Evolutionary conservation across 2,797 vertebrate species (phyloP).

Genomic region (Silurus aristotelis): DNA sequence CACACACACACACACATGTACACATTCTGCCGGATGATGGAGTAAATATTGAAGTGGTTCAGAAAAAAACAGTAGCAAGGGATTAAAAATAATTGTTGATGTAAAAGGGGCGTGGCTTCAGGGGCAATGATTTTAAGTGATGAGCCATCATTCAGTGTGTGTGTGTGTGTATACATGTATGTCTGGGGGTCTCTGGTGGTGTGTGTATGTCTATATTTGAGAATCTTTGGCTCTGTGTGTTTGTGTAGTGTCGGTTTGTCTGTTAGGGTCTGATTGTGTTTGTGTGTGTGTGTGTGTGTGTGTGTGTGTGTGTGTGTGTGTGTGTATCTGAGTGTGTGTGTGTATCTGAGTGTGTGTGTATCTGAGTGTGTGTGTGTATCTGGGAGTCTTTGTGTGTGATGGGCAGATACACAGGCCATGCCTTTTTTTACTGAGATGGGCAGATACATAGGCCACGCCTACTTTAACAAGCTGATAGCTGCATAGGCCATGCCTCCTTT

Average conservation of each 20-base stretch:
- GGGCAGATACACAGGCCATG: no score
- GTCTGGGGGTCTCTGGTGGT: not conserved
- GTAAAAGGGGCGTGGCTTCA: not conserved
- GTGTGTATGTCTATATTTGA: not conserved
- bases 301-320: no score
- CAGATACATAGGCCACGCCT: no score
- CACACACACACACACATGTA: not conserved
- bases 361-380: not conserved
- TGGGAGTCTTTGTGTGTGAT: no score
- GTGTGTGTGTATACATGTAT: not conserved
- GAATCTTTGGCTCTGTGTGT: not conserved
- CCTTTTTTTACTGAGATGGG: no score
- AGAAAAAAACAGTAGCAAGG: not conserved
- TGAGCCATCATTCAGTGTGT: constrained; percentile 29
- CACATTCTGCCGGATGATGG: not conserved
- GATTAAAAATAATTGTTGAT: not conserved
- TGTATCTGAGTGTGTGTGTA: not conserved
- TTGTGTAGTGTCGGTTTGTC: not conserved
- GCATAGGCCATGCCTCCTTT: no score
- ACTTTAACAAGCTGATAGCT: no score
- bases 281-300: no score
- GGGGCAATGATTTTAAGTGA: not conserved
- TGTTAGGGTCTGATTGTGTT: no score
- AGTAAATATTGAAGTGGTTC: not conserved
- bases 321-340: not conserved